These are phyloP conservation scores for Pyrocoelia pectoralis DNA, from an alignment of 2,888 invertebrate species.

Conservation along the genomic window DNA sequence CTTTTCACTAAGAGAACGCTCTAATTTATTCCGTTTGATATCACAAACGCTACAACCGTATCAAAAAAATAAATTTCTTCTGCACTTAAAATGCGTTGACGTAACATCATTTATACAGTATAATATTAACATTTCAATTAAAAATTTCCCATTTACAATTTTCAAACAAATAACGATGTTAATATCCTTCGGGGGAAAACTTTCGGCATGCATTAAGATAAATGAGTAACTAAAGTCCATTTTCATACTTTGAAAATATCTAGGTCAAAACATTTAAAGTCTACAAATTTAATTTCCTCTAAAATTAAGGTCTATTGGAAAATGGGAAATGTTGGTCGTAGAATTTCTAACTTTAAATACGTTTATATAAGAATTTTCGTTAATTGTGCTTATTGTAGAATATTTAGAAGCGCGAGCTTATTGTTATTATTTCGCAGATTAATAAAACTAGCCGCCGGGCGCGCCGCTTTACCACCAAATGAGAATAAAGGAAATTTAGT, in stretches of 20 bases:
- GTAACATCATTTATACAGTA: too few species aligned
- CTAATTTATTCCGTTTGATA: slow-evolving; percentile 9
- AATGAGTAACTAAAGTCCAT: neutral
- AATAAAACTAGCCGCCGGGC: too few species aligned
- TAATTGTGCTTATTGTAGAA: neutral
- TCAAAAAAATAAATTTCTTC: neutral
- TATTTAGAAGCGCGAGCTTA: neutral
- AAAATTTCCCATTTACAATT: neutral
- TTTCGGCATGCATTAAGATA: neutral
- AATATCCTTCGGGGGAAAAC: neutral
- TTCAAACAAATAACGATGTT: neutral
- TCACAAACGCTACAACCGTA: neutral
- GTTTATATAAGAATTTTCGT: neutral
- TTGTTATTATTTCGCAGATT: neutral
- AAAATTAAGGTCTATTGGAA: slow-evolving; percentile 9
- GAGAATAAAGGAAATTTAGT: neutral
- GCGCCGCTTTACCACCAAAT: too few species aligned
- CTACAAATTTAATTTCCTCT: slow-evolving; percentile 7
- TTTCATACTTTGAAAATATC: slow-evolving; percentile 5
- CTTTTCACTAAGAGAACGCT: neutral
- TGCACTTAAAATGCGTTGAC: neutral
- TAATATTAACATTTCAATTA: too few species aligned
- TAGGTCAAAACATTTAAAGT: slow-evolving; percentile 12
- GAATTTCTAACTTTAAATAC: neutral
- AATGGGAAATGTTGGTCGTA: neutral